These are phyloP conservation scores for Probaryconus sp. DNA, from an alignment of 1,140 invertebrate genomes.

Conservation along the genomic window DNA sequence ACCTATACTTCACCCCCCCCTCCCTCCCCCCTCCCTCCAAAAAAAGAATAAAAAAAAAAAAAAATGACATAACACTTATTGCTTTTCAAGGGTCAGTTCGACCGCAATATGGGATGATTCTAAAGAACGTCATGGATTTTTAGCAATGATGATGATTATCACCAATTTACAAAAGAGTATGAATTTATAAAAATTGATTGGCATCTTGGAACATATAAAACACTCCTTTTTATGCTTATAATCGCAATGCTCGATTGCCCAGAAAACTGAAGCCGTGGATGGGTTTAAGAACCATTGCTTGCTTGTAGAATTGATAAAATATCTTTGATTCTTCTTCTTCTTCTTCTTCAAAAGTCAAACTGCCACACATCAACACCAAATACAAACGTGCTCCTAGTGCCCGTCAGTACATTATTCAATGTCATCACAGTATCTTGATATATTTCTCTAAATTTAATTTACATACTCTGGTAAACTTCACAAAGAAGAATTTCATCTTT, in stretches of 20 bases:
- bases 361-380: constrained; percentile 40
- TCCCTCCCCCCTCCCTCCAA: no score
- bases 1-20: no score
- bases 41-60: no score
- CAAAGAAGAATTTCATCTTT: constrained; percentile 17
- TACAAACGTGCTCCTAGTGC: constrained; percentile 11
- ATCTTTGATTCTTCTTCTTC: constrained; percentile 37
- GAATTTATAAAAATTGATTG: constrained; percentile 62
- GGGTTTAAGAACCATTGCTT: constrained; percentile 42
- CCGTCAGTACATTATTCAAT: constrained; percentile 51
- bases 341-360: constrained; percentile 53
- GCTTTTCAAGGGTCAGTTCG: constrained; percentile 15
- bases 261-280: constrained; percentile 71
- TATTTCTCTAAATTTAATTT: constrained; percentile 64
- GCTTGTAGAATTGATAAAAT: no score
- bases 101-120: constrained; percentile 1
- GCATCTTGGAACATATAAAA: constrained; percentile 69
- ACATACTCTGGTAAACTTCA: constrained; percentile 36
- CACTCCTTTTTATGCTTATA: constrained; percentile 56
- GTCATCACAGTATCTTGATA: constrained; percentile 74
- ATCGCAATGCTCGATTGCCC: constrained; percentile 63
- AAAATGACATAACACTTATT: constrained; percentile 4
- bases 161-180: constrained; percentile 39
- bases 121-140: constrained; percentile 21
- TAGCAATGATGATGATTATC: no score